Evolutionary conservation across 37 sponge, comb jelly and placozoan genomes (phyloP).

Genomic region (Cliona cf. orientalis): DNA sequence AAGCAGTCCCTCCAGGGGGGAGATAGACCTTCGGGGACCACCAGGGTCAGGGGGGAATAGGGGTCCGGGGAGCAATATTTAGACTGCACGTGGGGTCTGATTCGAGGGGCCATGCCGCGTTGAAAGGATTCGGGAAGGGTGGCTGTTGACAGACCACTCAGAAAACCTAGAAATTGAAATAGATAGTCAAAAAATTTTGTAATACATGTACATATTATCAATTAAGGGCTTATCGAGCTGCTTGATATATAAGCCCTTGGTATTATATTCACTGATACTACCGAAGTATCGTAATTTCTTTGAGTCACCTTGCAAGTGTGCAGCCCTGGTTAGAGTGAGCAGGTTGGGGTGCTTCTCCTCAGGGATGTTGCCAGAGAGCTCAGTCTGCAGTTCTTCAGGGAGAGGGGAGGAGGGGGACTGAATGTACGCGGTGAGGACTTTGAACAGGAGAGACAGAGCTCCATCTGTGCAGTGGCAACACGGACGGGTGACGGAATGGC

Average conservation of each 20-base stretch:
- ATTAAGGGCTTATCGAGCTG: neutral
- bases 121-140: conserved; percentile 51
- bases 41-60: conserved; percentile 73
- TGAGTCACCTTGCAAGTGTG: conserved; percentile 59
- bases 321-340: conserved; percentile 63
- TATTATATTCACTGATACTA: too few species aligned
- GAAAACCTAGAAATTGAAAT: conserved; percentile 42
- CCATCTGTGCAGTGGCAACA: conserved; percentile 27
- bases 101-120: conserved; percentile 23
- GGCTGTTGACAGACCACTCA: conserved; percentile 43
- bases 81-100: conserved; percentile 54
- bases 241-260: too few species aligned
- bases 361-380: conserved; percentile 51
- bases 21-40: conserved; percentile 55
- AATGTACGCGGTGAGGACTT: conserved; percentile 45
- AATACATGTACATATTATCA: neutral
- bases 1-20: conserved; percentile 79
- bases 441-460: conserved; percentile 55
- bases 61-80: conserved; percentile 53
- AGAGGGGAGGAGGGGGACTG: conserved; percentile 33
- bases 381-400: conserved; percentile 53
- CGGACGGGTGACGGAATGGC: neutral
- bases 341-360: conserved; percentile 25
- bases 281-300: too few species aligned
- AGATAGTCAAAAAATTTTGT: neutral